Evolutionary conservation across 2,113 vertebrate species (phyloP).

Genomic region (Sinocyclocheilus grahami): DNA sequence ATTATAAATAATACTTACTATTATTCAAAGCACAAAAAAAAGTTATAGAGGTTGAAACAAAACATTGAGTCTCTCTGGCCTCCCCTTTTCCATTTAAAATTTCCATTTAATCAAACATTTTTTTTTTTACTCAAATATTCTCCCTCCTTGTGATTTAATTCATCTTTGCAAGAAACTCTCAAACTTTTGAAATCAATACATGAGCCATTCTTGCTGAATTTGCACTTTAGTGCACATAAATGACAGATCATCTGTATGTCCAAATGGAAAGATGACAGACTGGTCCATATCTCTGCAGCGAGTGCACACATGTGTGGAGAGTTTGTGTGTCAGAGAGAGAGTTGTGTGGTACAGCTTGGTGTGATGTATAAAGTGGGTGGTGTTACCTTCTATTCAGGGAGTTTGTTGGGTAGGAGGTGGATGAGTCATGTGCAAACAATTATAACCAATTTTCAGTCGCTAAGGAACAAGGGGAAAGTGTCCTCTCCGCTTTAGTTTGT

Average conservation of each 20-base stretch:
- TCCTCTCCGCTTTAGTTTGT: conserved; percentile 48
- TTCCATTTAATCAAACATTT: too few species aligned
- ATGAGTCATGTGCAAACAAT: conserved; percentile 64
- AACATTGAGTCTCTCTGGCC: too few species aligned
- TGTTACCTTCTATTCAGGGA: conserved; percentile 62
- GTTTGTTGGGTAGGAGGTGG: conserved; percentile 60
- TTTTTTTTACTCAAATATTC: neutral
- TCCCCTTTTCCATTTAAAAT: too few species aligned
- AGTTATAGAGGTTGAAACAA: too few species aligned
- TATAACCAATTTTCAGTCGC: conserved; percentile 62
- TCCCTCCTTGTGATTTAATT: neutral
- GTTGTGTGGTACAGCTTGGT: conserved; percentile 42
- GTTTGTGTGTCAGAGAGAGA: conserved; percentile 26
- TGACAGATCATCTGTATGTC: neutral
- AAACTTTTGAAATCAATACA: conserved; percentile 7
- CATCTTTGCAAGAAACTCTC: neutral
- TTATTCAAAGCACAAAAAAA: too few species aligned
- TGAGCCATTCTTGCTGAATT: neutral
- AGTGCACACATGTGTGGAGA: neutral
- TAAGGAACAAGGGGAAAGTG: conserved; percentile 59
- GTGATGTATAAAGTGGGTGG: conserved; percentile 58
- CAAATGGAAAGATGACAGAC: conserved; percentile 4
- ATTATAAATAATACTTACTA: too few species aligned
- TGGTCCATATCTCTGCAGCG: neutral
- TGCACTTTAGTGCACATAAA: neutral